Evolutionary conservation across 1,140 invertebrate genomes (phyloP).

Genomic region (Drosophila trapezifrons): DNA sequence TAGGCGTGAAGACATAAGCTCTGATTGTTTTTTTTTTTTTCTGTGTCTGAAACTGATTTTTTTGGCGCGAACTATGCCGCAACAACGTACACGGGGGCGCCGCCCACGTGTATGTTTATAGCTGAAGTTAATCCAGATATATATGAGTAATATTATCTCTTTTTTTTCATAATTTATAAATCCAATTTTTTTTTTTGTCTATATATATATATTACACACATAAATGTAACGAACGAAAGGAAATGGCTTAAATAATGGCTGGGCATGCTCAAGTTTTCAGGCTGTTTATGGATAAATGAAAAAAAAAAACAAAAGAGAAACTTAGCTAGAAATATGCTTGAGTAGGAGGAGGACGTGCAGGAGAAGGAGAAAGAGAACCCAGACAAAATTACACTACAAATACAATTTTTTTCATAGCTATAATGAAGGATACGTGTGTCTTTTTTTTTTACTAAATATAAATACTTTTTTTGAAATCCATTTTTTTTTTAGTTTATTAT

Average conservation of each 20-base stretch:
- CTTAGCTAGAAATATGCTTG: conserved; percentile 26
- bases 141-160: conserved; percentile 48
- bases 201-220: conserved; percentile 30
- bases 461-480: conserved; percentile 33
- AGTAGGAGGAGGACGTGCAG: conserved; percentile 6
- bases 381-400: conserved; percentile 44
- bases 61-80: conserved; percentile 61
- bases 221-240: conserved; percentile 28
- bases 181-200: conserved; percentile 57
- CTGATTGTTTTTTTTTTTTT: conserved; percentile 74
- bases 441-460: conserved; percentile 46
- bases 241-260: conserved; percentile 34
- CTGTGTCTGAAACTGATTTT: conserved; percentile 66
- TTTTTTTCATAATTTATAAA: conserved; percentile 79
- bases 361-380: conserved; percentile 39
- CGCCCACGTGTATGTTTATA: conserved; percentile 65
- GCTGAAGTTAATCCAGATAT: conserved; percentile 68
- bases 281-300: conserved; percentile 46
- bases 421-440: conserved; percentile 38
- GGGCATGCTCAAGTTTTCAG: conserved; percentile 56
- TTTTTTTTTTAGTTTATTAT: conserved; percentile 57
- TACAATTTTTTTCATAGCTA: conserved; percentile 48
- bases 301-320: conserved; percentile 16
- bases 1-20: conserved; percentile 65
- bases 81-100: conserved; percentile 42